A percentile compares a stretch with the other conserved stretches of the same genome.
These are phyloP conservation scores for Ophiothrix spiculata DNA, from an alignment of 35 echinoderm and acorn worm genomes.

Conservation along the genomic window DNA sequence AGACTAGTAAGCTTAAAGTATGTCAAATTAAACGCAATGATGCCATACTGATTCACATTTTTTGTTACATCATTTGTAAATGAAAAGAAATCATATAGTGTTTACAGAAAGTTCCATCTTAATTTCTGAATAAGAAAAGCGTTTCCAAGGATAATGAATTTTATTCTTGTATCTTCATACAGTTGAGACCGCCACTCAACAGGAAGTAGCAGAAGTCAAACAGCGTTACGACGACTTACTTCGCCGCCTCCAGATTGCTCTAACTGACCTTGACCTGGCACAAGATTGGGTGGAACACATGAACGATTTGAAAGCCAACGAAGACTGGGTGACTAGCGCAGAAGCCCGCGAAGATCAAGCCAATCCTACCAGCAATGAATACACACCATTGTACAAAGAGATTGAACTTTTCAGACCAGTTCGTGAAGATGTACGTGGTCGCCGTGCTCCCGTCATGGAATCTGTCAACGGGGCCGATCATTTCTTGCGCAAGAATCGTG, in stretches of 20 bases:
- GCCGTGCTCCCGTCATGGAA: slow-evolving; percentile 57
- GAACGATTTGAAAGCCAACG: slow-evolving; percentile 34
- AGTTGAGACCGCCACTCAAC: slow-evolving; percentile 77
- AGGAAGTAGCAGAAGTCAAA: slow-evolving; percentile 76
- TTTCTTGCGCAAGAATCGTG: slow-evolving; percentile 73
- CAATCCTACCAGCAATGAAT: slow-evolving; percentile 58
- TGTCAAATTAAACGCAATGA: too few species aligned
- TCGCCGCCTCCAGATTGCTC: slow-evolving; percentile 34
- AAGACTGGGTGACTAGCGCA: slow-evolving; percentile 66
- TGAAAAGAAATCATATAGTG: too few species aligned
- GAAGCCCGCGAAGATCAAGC: slow-evolving; percentile 58
- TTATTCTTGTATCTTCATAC: too few species aligned
- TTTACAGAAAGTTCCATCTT: too few species aligned
- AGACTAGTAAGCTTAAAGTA: too few species aligned
- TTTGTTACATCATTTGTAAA: too few species aligned
- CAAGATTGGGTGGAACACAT: slow-evolving; percentile 79
- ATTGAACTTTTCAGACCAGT: slow-evolving; percentile 73
- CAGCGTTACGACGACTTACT: slow-evolving; percentile 64
- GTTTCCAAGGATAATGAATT: too few species aligned
- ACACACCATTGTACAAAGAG: slow-evolving; percentile 62
- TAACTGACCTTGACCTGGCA: slow-evolving; percentile 59
- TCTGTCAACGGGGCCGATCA: slow-evolving; percentile 64
- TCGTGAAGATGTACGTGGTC: slow-evolving; percentile 44
- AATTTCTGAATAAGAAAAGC: too few species aligned
- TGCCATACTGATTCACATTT: too few species aligned